Evolutionary conservation across 2,113 vertebrate species (phyloP).

Genomic region (Ictidomys tridecemlineatus): DNA sequence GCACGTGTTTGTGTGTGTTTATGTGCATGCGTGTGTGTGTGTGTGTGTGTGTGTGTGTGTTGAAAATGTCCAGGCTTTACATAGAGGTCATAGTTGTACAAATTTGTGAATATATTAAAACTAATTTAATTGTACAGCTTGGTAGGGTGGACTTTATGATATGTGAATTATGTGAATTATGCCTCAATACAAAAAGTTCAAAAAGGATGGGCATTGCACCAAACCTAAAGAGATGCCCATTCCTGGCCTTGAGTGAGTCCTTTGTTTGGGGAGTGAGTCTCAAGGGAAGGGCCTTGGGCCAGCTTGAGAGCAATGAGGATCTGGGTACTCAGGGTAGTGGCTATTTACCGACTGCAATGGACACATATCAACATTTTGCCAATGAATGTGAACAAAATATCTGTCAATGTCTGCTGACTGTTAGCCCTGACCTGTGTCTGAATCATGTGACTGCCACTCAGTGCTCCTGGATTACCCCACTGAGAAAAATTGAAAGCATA

Average conservation of each 20-base stretch:
- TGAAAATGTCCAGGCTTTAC: background rate
- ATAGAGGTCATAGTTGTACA: background rate
- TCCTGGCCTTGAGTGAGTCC: background rate
- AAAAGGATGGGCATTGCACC: background rate
- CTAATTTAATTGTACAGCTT: background rate
- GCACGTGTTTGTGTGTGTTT: background rate
- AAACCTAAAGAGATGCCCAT: background rate
- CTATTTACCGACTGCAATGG: background rate
- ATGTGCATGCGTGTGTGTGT: too few species aligned
- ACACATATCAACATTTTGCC: background rate
- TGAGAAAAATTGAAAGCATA: background rate
- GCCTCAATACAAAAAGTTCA: background rate
- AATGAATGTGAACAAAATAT: fast-evolving
- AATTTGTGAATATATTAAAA: background rate
- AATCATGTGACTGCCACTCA: background rate
- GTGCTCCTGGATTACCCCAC: background rate
- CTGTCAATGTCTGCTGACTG: background rate
- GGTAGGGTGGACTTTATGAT: background rate
- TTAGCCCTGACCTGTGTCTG: background rate
- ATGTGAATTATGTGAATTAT: background rate
- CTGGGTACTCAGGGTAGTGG: background rate
- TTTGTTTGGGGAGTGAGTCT: background rate
- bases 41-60: background rate
- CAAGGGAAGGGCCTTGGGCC: background rate
- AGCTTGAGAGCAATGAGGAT: background rate